Percentiles rank a stretch among this genome's conserved stretches.
These are phyloP conservation scores for Pemphredon lugubris DNA, from an alignment of 2,888 invertebrate species.

Conservation along the genomic window DNA sequence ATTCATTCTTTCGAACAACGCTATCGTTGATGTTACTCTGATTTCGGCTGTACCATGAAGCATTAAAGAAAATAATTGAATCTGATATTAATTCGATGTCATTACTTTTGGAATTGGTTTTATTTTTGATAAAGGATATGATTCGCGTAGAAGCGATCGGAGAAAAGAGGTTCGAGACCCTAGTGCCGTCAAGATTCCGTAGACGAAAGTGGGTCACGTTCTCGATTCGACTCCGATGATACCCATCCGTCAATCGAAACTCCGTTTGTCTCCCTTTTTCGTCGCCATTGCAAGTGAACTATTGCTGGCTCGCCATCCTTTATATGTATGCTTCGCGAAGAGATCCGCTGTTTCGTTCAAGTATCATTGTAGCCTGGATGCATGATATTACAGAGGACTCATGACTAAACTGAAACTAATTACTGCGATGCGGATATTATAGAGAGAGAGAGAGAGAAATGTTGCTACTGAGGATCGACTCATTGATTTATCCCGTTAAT, in stretches of 20 bases:
- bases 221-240: slow-evolving; percentile 55
- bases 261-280: slow-evolving; percentile 20
- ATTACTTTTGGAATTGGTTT: neutral
- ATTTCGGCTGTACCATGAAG: too few relatives aligned
- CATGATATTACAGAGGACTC: too few relatives aligned
- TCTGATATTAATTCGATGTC: neutral
- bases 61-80: too few relatives aligned
- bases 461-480: too few relatives aligned
- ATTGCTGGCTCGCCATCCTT: neutral
- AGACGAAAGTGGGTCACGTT: slow-evolving; percentile 62
- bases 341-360: too few relatives aligned
- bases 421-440: too few relatives aligned
- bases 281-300: slow-evolving; percentile 4
- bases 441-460: too few relatives aligned
- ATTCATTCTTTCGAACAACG: too few relatives aligned
- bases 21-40: too few relatives aligned
- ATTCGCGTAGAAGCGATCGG: slow-evolving; percentile 15
- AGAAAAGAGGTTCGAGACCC: slow-evolving; percentile 32
- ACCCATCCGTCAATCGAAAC: slow-evolving; percentile 56
- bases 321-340: neutral
- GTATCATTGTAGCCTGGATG: too few relatives aligned
- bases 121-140: neutral
- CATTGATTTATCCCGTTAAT: too few relatives aligned
- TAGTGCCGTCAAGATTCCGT: slow-evolving; percentile 37
- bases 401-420: too few relatives aligned